Evolutionary conservation across 2,113 vertebrate species (phyloP), one percentile per base, ranked within the genome.

Genomic region (Cichladusa arquata): DNA sequence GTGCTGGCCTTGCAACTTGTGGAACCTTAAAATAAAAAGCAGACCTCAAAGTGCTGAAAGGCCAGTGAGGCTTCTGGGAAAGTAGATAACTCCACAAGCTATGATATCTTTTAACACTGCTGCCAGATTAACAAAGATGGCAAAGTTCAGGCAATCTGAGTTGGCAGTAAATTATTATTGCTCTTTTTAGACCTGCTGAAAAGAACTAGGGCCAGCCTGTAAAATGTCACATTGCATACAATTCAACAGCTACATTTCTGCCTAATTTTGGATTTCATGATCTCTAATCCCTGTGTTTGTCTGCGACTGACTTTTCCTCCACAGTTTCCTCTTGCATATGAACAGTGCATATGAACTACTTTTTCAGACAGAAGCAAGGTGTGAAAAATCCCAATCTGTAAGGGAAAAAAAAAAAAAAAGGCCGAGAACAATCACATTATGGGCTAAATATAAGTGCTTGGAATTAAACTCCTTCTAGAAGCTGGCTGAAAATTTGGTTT

Each of bases 1-100:
- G 31, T 34, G 85, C 72, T 95, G 86, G 58, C 70, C 65, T 73
- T 92, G 83, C 90, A 94, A 42, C 91, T 86, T 57, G 78, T 69
- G 50, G 86, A 93, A 73, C 58, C 61, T 72, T 51, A 64, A 65
- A 86, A 86, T 50, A 81, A 88, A 90, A 92, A 90, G 67, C 60
- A 93, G 90, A 81, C 9, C 58, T 58, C 48, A 45, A 81, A 88
- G 56, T 64, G 76, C 62, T 90, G 88, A 93, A 92, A 86, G 60
- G 34, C 11, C 36, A 82, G 42, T 4, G 5, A 77, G n/a, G 36
- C 40, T 83, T 78, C 80, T 81, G 77, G 67, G 78, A 92, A 92
- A 54, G 67, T 1, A 94, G 50, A 11, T 86, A 93, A 92, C 42
- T 81, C 87, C 70, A 69, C 33, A 62, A 64, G 51, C 36, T 77